Evolutionary conservation across 2,113 vertebrate genomes (phyloP).

Genomic region (Vidua chalybeata): DNA sequence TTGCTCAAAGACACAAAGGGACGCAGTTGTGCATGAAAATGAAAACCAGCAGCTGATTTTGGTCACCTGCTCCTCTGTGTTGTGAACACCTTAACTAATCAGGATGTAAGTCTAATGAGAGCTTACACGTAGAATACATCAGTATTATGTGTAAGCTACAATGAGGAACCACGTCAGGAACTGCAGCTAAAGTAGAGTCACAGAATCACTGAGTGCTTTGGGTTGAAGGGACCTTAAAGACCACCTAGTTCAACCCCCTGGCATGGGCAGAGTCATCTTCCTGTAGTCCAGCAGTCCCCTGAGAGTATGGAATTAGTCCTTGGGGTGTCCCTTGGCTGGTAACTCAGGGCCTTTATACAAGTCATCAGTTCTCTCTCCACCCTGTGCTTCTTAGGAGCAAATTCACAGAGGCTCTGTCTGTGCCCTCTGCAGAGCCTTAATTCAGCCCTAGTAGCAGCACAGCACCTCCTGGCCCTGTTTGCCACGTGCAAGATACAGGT

Average conservation of each 20-base stretch:
- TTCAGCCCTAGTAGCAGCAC: background rate
- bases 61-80: background rate
- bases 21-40: background rate
- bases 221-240: background rate
- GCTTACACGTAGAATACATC: background rate
- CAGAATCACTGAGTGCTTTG: background rate
- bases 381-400: background rate
- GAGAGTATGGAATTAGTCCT: background rate
- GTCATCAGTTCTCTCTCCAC: background rate
- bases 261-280: background rate
- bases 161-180: fast-evolving
- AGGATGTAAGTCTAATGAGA: background rate
- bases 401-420: background rate
- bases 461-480: background rate
- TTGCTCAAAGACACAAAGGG: background rate
- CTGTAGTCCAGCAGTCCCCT: background rate
- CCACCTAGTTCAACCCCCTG: background rate
- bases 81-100: background rate
- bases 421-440: background rate
- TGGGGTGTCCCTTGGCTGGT: background rate
- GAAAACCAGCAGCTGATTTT: background rate
- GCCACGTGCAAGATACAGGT: background rate
- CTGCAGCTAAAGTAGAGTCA: background rate
- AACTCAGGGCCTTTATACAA: background rate
- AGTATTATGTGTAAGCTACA: background rate